Percentiles rank a stretch among this genome's conserved stretches.
phyloP scores from a whole-genome alignment of 2,888 invertebrate species.

The Podabrus alpinus region DNA sequence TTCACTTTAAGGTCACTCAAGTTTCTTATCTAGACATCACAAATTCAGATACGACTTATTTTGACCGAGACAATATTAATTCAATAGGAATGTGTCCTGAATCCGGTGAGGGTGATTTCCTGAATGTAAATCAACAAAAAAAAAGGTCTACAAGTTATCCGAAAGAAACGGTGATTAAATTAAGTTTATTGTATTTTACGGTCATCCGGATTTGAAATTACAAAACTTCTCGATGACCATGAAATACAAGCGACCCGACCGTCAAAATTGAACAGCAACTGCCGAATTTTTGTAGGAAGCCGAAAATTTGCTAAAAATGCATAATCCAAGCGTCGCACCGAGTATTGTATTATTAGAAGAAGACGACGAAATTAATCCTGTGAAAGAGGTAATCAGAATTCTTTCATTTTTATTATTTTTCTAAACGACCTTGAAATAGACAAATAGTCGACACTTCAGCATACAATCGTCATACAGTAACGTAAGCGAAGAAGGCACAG shows the following conservation, averaged over 20 bases:
- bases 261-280: neutral
- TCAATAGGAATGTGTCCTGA: neutral
- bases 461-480: fast-evolving
- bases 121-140: neutral
- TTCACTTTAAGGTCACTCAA: neutral
- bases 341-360: neutral
- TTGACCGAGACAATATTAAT: neutral
- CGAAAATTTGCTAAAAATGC: neutral
- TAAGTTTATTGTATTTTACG: too few relatives aligned
- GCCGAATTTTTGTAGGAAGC: neutral
- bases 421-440: neutral
- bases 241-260: too few relatives aligned
- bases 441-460: neutral
- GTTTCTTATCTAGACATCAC: neutral
- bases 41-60: neutral
- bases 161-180: neutral
- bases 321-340: neutral
- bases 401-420: neutral
- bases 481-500: neutral
- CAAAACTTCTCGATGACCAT: too few relatives aligned
- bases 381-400: neutral
- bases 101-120: neutral
- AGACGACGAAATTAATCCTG: neutral
- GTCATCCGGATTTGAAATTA: too few relatives aligned
- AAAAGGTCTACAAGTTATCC: neutral